Percentiles rank a stretch among this genome's conserved stretches.
Conservation (phyloP, 2,113 vertebrate genomes). For the Ictidomys tridecemlineatus region DNA sequence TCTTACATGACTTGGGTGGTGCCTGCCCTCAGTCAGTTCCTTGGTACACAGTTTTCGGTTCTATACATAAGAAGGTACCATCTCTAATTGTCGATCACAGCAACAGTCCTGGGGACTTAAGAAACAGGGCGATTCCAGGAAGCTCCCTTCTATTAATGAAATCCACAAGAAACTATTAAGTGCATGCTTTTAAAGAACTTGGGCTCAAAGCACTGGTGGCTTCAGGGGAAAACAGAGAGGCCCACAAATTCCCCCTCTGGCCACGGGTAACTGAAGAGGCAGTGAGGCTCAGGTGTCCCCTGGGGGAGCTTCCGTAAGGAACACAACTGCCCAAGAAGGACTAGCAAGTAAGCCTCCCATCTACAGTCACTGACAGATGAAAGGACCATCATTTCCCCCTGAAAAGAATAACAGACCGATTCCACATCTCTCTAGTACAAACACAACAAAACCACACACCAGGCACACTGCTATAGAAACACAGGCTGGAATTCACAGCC, state of each 20-base stretch:
- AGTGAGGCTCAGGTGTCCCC: not conserved
- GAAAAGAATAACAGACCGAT: not conserved
- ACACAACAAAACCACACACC: not conserved
- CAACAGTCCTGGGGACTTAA: not conserved
- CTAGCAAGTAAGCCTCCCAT: not conserved
- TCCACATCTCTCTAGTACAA: not conserved
- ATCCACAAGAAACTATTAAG: not conserved
- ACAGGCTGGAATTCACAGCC: not conserved
- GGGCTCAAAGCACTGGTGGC: not conserved
- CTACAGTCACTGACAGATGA: not conserved
- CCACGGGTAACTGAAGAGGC: not conserved
- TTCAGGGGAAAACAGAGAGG: not conserved
- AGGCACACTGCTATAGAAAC: constrained; percentile 4
- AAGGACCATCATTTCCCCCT: not conserved
- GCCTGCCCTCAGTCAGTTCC: not conserved
- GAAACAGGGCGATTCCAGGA: not conserved
- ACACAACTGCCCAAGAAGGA: not conserved
- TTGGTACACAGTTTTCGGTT: not conserved
- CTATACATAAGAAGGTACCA: not conserved
- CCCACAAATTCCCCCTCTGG: not conserved
- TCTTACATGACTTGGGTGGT: not conserved
- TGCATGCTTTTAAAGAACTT: not conserved
- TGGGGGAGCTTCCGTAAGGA: not conserved
- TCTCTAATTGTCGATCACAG: not conserved
- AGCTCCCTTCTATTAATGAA: constrained; percentile 38